Evolutionary conservation across 2,113 vertebrate species (phyloP).

Genomic region (Ctenodactylus gundi): DNA sequence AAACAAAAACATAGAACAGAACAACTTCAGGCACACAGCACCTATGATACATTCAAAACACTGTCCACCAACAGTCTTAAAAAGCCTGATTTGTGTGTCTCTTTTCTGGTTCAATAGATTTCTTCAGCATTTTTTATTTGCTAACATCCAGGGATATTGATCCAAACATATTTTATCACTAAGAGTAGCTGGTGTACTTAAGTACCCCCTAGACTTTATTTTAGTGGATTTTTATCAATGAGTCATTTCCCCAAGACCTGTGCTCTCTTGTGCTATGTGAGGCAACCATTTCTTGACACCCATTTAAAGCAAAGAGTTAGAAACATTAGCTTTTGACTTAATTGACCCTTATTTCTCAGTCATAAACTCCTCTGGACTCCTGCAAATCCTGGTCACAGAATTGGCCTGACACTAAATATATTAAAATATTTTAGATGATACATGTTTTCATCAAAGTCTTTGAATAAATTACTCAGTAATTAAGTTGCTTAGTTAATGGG

Average conservation of each 20-base stretch:
- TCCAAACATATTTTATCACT: conserved; percentile 73
- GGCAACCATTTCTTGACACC: conserved; percentile 36
- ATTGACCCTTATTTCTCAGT: conserved; percentile 49
- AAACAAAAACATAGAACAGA: too few species aligned
- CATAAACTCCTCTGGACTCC: conserved; percentile 44
- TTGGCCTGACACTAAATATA: not conserved
- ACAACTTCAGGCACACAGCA: not conserved
- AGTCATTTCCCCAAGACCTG: conserved; percentile 32
- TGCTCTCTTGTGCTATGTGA: not conserved
- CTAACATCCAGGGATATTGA: conserved; percentile 72
- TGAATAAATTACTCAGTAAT: conserved; percentile 23
- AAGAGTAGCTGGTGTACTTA: conserved; percentile 69
- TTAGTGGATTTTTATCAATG: conserved; percentile 63
- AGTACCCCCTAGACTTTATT: conserved; percentile 69
- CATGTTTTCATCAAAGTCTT: not conserved
- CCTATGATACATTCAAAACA: conserved; percentile 42
- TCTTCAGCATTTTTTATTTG: conserved; percentile 66
- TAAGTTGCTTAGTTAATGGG: conserved; percentile 15
- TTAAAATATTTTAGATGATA: conserved; percentile 36
- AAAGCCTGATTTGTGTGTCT: conserved; percentile 67
- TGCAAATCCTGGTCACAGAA: conserved; percentile 27
- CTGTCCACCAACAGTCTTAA: conserved; percentile 47
- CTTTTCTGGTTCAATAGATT: conserved; percentile 55
- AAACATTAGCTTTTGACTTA: conserved; percentile 52
- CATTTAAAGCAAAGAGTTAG: conserved; percentile 8